Evolutionary conservation across 2,888 invertebrate species (phyloP).

Genomic region (Dasypolia templi): DNA sequence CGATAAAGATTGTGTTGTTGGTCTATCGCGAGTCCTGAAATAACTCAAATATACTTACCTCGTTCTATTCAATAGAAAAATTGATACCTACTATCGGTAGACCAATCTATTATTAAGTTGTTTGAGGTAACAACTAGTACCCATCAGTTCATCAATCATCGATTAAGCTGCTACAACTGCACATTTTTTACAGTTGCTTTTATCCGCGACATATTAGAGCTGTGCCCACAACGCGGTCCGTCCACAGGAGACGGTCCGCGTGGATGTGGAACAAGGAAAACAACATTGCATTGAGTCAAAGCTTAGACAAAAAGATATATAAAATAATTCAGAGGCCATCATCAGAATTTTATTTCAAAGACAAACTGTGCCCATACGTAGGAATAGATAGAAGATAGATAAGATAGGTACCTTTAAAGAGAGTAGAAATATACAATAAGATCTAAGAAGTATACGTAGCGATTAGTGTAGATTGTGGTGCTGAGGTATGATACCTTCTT

Average conservation of each 20-base stretch:
- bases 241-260: neutral
- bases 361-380: neutral
- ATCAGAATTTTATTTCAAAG: neutral
- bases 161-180: neutral
- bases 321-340: neutral
- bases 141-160: neutral
- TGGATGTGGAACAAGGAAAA: neutral
- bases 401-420: neutral
- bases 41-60: neutral
- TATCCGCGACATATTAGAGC: neutral
- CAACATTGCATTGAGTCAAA: neutral
- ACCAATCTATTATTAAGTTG: neutral
- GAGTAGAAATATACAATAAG: neutral
- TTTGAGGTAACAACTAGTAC: neutral
- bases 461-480: neutral
- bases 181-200: neutral
- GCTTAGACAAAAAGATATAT: neutral
- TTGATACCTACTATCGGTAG: neutral
- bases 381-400: neutral
- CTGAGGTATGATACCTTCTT: constrained; percentile 9
- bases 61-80: neutral
- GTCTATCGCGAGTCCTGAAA: neutral
- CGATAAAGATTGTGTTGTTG: neutral
- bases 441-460: constrained; percentile 14
- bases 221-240: neutral